Percentiles rank a stretch among this genome's conserved stretches.
Conservation (phyloP, 2,888 invertebrate species). For the Harpagoxenus sublaevis region DNA sequence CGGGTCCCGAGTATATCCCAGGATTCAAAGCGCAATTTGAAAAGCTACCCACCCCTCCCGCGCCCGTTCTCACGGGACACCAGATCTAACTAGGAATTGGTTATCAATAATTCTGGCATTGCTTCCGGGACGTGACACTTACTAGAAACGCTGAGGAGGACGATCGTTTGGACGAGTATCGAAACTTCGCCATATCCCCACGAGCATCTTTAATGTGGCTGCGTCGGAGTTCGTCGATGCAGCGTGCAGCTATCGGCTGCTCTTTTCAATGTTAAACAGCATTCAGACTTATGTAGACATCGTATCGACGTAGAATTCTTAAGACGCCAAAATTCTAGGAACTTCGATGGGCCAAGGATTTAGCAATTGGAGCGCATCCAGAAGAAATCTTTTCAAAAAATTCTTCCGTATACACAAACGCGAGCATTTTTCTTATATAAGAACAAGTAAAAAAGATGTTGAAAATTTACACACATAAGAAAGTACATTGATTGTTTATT, state of each 20-base stretch:
- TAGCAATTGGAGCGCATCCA: not conserved
- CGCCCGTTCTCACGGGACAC: conserved; percentile 12
- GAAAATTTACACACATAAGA: not conserved
- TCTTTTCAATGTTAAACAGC: conserved; percentile 34
- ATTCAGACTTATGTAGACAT: not conserved
- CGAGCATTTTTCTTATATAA: not conserved
- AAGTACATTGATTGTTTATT: no score
- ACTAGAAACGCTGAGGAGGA: conserved; percentile 46
- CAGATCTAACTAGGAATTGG: conserved; percentile 49
- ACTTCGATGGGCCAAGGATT: not conserved
- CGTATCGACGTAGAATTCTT: not conserved
- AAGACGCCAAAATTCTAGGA: not conserved
- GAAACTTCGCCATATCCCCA: conserved; percentile 50
- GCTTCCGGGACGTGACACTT: conserved; percentile 56
- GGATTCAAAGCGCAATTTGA: conserved; percentile 55
- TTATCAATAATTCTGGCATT: conserved; percentile 62
- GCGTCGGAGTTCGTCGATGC: conserved; percentile 7
- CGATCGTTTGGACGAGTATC: conserved; percentile 46
- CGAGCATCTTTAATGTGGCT: conserved; percentile 50
- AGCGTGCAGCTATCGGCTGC: not conserved
- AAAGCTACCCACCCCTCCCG: conserved; percentile 30
- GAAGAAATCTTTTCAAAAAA: not conserved
- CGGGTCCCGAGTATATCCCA: conserved; percentile 29
- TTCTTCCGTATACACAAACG: not conserved
- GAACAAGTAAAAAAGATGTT: no score